Evolutionary conservation across 2,797 vertebrate species (phyloP).

Genomic region (Labeo calbasu): DNA sequence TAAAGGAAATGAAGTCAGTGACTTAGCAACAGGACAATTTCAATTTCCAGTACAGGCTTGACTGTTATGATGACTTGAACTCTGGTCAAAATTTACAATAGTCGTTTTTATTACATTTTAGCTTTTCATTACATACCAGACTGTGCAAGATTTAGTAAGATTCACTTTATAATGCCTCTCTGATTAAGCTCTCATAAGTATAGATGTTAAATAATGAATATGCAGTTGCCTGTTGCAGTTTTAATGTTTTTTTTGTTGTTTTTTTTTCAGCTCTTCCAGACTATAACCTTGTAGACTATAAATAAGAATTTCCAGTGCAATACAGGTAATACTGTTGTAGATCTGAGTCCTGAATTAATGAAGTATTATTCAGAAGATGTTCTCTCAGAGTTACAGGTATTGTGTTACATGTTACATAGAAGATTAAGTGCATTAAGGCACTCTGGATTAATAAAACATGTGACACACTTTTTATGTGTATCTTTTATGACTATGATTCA

Average conservation of each 20-base stretch:
- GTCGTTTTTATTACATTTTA: background rate
- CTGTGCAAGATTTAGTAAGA: background rate
- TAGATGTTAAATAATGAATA: background rate
- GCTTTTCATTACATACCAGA: background rate
- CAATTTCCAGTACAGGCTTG: background rate
- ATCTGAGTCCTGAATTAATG: background rate
- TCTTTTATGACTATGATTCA: conserved; percentile 10
- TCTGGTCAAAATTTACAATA: background rate
- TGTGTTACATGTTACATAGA: background rate
- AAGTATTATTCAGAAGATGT: background rate
- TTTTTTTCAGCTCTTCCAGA: background rate
- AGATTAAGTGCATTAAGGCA: background rate
- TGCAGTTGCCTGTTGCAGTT: background rate
- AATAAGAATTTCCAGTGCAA: background rate
- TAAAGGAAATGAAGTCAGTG: conserved; percentile 39
- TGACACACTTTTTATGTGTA: background rate
- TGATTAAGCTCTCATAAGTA: background rate
- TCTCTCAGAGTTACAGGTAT: background rate
- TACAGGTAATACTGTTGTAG: background rate
- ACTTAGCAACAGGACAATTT: conserved; percentile 57
- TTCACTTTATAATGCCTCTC: background rate
- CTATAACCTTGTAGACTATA: background rate
- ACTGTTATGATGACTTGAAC: background rate
- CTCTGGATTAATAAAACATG: background rate
- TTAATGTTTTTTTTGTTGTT: background rate